Evolutionary conservation across 2,888 invertebrate genomes (phyloP), one percentile per base, ranked within the genome.

Genomic region (Blastobasis lacticolella): DNA sequence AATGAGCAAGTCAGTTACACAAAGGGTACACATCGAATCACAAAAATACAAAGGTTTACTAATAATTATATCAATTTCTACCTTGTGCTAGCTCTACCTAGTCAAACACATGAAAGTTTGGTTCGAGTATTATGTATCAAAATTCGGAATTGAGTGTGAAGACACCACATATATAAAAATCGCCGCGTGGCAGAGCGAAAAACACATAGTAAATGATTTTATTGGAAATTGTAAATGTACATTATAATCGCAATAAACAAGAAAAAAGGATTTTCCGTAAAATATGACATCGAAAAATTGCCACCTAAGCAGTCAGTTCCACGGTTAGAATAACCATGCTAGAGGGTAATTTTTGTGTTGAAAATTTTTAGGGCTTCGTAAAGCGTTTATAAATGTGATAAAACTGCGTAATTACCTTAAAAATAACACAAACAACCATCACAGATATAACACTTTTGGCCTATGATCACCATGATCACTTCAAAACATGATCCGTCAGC

Each of bases 401-500:
- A 59, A 62, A 62, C 64, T 59, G 57, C 54, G 55, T 51, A 66
- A 71, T 76, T 87, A 87, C 87, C 87, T 87, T 82, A 81, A 63
- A 80, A 82, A 75, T 78, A 75, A 77, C 74, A 81, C 77, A 82
- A 77, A 81, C 77, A 85, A 78, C 81, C 87, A 86, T 87, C 85
- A 87, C 87, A 87, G 83, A 83, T 80, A 78, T 81, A 84, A 82
- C 82, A 85, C 80, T 79, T 81, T 74, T 73, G 75, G 67, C 77
- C 78, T 78, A 66, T 78, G 73, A 68, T 78, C 79, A 83, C 86
- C 81, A 66, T 78, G 73, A 68, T 78, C 79, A 83, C 86, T 81
- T 85, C 81, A 86, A 86, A 86, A 83, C 84, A 84, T 81, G 78
- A 84, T 83, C 84, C 77, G 86, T 86, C 86, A 85, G 72, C 73